Evolutionary conservation across 2,888 invertebrate species (phyloP), one percentile per base, ranked within the genome.

Genomic region (Idaea aversata): DNA sequence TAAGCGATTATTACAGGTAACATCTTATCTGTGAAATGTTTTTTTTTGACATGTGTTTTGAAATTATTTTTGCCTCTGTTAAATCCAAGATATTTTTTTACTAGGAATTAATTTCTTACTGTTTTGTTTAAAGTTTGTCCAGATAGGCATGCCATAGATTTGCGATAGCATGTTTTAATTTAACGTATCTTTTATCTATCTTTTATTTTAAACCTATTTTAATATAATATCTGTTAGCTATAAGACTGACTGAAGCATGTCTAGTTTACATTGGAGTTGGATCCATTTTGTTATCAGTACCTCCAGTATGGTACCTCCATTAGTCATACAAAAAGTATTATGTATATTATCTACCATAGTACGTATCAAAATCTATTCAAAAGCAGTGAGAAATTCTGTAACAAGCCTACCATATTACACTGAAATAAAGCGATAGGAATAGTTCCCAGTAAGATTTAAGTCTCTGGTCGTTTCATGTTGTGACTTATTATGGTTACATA

Each of bases 231-330:
- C 47, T 47, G 7, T 47, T 47, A 47, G 47, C 59, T 25, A 34
- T 68, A 67, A 73, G 86, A 87, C 89, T 88, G 89, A 89, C 89
- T 87, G 87, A 85, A 86, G 89, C 90, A 89, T 89, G 84, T 78
- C 78, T 74, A 76, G 68, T 76, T 77, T 67, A 77, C 76, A 77
- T 82, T 68, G 71, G 65, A 71, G 75, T 74, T 72, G 66, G 61
- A 72, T 66, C 61, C 76, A 78, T 79, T 69, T 73, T 70, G 70
- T 70, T 62, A 71, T 68, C 34, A 25, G 25, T 25, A 25, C 25
- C 25, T 25, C 25, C 25, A 25, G 25, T 25, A 25, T 25, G 25
- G 25, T 25, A 25, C 13, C 13, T 7, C 47, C 47, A 47, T 47
- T 47, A 47, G 47, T 47, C 47, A 47, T 47, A 10, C 7, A 47